Base-by-base conservation (phyloP, 2,113 vertebrate species). In the Rhegmatorhina hoffmannsi region DNA sequence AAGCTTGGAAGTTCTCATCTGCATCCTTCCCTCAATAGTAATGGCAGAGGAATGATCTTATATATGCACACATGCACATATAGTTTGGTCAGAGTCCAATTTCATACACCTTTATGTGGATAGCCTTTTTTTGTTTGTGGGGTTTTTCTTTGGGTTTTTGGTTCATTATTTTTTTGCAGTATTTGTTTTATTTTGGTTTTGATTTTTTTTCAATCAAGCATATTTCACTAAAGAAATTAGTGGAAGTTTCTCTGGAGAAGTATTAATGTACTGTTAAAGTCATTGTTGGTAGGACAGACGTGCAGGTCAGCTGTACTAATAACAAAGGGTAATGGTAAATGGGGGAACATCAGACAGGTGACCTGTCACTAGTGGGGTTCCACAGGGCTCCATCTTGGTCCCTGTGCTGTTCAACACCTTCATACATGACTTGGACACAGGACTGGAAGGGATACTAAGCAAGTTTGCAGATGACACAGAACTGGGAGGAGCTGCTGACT, bases 31-130 rank as follows among this genome's bases (percentile, higher is more conserved):
- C 34, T 60, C 28, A 40, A 19, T 18, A 28, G 31, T n/a, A 55
- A 38, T 60, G 64, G 12, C 24, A 50, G 26, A 17, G 11, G 24
- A 76, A 14, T 17, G 20, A 59, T 70, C 46, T 59, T 70, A 55
- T 0, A 69, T 31, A 9, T 29, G 47, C 11, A 36, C 4, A 12
- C 1, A 20, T 33, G 17, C 23, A 26, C 6, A 5, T n/a, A 12
- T 5, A 14, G 31, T 47, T 40, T 25, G 13, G 43, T 44, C 5
- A 13, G 59, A 86, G 47, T 62, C 40, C 31, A 28, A 34, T 20
- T 70, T 40, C 13, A 21, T 46, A 53, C 12, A 31, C n/a, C 29
- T 55, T 77, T 78, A n/a, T 21, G 5, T 14, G 13, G 72, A 36
- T 31, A 11, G 11, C 20, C 8, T 21, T 38, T 13, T 13, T 34